Conservation (phyloP, 1,140 invertebrate genomes). For the Sarcophaga peregrina region DNA sequence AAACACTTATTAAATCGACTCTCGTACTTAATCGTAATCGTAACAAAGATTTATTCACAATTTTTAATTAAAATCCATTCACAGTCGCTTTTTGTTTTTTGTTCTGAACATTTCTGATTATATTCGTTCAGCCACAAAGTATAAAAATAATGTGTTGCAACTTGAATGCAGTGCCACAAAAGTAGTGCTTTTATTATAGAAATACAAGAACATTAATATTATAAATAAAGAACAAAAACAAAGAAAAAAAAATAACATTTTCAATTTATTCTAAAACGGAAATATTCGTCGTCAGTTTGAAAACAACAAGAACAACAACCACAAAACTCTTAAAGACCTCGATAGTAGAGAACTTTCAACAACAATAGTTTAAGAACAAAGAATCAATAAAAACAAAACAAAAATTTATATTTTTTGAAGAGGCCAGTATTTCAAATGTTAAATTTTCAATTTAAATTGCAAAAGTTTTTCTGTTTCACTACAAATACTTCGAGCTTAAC, state of each 20-base stretch:
- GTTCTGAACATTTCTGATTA: too few species aligned
- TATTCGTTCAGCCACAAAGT: not conserved
- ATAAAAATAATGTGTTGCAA: not conserved
- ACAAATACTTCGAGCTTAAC: too few species aligned
- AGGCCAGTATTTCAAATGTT: too few species aligned
- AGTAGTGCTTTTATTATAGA: not conserved
- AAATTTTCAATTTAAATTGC: too few species aligned
- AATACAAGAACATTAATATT: not conserved
- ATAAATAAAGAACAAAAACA: too few species aligned
- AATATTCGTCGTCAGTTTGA: not conserved
- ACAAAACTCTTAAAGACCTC: not conserved
- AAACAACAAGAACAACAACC: not conserved
- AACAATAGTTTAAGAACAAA: not conserved
- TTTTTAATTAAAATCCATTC: slow-evolving; percentile 16
- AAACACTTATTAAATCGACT: not conserved
- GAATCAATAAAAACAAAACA: too few species aligned
- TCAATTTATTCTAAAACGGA: slow-evolving; percentile 6
- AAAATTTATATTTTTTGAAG: too few species aligned
- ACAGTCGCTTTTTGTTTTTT: not conserved
- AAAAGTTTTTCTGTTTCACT: too few species aligned
- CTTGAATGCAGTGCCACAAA: not conserved
- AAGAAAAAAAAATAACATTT: not conserved
- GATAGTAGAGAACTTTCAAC: not conserved
- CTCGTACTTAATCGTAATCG: not conserved
- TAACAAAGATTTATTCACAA: slow-evolving; percentile 10